A percentile compares a stretch with the other conserved stretches of the same genome.
These are phyloP conservation scores for Ailurus styani DNA, from an alignment of 2,113 vertebrate species.

Conservation along the genomic window DNA sequence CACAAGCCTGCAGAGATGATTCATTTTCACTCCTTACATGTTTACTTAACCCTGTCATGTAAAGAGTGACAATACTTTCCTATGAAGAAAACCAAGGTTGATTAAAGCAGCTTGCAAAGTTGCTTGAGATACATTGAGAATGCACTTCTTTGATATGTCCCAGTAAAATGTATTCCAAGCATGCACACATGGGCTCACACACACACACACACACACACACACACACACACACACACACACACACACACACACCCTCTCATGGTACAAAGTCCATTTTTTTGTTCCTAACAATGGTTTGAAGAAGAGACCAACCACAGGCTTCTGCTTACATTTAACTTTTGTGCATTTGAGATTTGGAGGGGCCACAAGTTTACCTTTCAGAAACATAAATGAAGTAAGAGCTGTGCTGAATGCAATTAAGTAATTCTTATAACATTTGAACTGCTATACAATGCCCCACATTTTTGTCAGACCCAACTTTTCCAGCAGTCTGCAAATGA, in stretches of 20 bases:
- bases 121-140: not conserved
- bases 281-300: conserved; percentile 22
- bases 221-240: not conserved
- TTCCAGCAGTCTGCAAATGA: conserved; percentile 47
- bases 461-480: conserved; percentile 65
- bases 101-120: not conserved
- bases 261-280: not conserved
- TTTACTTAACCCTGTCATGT: not conserved
- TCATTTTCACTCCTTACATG: not conserved
- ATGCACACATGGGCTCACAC: not conserved
- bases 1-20: not conserved
- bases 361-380: conserved; percentile 67
- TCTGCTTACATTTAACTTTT: conserved; percentile 60
- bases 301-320: conserved; percentile 50
- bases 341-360: conserved; percentile 70
- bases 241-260: not conserved
- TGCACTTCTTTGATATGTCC: not conserved
- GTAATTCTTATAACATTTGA: conserved; percentile 73
- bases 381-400: conserved; percentile 74
- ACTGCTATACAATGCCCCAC: conserved; percentile 27
- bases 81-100: not conserved
- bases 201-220: not conserved
- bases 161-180: not conserved
- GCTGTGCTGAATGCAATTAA: conserved; percentile 76
- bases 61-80: not conserved